Evolutionary conservation across 2,888 invertebrate species (phyloP), one percentile per base, ranked within the genome.

Genomic region (Acleris holmiana): DNA sequence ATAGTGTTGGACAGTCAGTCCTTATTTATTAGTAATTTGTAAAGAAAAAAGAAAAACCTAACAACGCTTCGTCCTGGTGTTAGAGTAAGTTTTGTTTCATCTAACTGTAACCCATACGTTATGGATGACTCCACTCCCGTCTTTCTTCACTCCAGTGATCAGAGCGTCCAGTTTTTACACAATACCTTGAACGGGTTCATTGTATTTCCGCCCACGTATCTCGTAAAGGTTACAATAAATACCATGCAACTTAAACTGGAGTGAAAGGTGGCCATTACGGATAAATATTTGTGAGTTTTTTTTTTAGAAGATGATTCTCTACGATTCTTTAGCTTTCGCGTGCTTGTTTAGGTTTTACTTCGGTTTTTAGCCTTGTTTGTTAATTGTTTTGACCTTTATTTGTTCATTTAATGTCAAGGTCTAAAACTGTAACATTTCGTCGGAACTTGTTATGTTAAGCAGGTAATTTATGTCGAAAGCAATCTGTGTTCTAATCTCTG

Each of bases 101-200:
- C 5, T 65, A 65, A 65, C 65, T 65, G 65, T 65, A 65, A 6
- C 19, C 25, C 35, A 13, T 35, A 55, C 55, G 55, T 50, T 65
- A 59, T 60, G 65, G 75, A 72, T 76, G 70, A 75, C 69, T 71
- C 70, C 70, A 68, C 70, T 65, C 66, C 66, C 66, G 51, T 50
- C 62, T 58, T 72, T 76, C 72, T 71, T 70, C 78, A 78, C 75
- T 75, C 67, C 74, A 79, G 67, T 77, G 76, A 69, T 63, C 73
- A 72, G 72, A 70, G 73, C 73, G 73, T 77, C 72, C 66, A 72
- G 63, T 72, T 70, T 70, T 68, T 67, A 70, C 55, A 49, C 21
- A 44, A 68, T 69, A 67, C 66, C 53, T 61, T 59, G 29, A 60
- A 60, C 49, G 46, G 50, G 56, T 69, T 61, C 67, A 67, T 69